phyloP scores from a whole-genome alignment of 2,888 invertebrate species.

The Pachydiplax longipennis region DNA sequence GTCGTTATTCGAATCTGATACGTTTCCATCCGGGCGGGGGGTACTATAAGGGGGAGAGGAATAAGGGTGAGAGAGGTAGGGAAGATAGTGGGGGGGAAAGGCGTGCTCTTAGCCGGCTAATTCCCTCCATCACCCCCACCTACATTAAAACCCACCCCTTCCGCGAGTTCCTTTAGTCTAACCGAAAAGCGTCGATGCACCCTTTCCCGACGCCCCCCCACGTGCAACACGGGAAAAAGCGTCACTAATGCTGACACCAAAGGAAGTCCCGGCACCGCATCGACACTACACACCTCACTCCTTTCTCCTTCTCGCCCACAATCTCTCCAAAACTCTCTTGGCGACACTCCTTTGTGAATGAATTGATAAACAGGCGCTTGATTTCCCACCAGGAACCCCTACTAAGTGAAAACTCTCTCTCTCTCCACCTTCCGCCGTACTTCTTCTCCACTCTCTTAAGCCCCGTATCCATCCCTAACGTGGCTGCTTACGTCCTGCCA shows the following conservation, averaged over 20 bases:
- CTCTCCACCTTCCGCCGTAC: neutral
- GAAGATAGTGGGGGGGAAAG: neutral
- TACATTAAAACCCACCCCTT: neutral
- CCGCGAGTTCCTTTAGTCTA: neutral
- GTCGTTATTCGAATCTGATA: neutral
- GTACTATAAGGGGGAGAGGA: neutral
- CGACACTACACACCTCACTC: neutral
- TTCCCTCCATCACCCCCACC: neutral
- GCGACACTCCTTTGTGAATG: conserved; percentile 40
- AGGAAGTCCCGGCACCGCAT: neutral
- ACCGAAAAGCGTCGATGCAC: neutral
- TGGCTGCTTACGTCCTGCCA: neutral
- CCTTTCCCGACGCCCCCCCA: neutral
- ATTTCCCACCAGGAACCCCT: conserved; percentile 13
- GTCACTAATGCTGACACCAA: neutral
- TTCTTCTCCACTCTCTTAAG: neutral
- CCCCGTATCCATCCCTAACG: neutral
- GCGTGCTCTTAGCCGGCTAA: neutral
- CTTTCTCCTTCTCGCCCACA: neutral
- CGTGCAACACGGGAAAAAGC: neutral
- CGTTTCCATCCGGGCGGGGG: neutral
- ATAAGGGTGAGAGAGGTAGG: neutral
- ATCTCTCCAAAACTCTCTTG: neutral
- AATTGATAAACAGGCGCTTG: conserved; percentile 43
- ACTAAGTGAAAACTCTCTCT: neutral